Conservation (phyloP, 1,140 invertebrate species). For the Musca domestica region DNA sequence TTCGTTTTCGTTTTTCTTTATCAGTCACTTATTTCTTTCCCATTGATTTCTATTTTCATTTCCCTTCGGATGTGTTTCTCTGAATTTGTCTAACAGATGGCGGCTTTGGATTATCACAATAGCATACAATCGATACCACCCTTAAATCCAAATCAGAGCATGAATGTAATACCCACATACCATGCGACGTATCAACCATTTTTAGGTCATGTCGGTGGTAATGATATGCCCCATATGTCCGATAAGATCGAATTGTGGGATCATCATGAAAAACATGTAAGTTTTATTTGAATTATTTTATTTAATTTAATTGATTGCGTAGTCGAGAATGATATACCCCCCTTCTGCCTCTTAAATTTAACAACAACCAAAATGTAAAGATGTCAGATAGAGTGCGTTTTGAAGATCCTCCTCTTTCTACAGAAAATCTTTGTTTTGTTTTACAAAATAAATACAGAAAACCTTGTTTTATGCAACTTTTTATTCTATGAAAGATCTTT, state of each 20-base stretch:
- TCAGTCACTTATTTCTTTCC: background rate
- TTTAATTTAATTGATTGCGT: background rate
- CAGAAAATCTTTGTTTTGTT: too few species aligned
- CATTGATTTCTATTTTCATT: background rate
- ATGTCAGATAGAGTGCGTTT: slow-evolving; percentile 5
- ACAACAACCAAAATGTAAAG: background rate
- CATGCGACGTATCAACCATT: slow-evolving; percentile 42
- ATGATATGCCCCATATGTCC: slow-evolving; percentile 42
- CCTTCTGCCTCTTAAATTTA: background rate
- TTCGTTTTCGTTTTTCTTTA: background rate
- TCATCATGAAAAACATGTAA: slow-evolving; percentile 53
- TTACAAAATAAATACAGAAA: too few species aligned
- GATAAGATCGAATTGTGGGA: slow-evolving; percentile 52
- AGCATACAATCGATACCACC: slow-evolving; percentile 37
- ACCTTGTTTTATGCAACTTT: too few species aligned
- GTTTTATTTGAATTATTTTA: slow-evolving; percentile 26
- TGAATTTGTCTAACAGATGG: slow-evolving; percentile 38
- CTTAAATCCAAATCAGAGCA: slow-evolving; percentile 38
- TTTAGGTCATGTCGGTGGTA: slow-evolving; percentile 36
- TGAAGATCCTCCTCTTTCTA: too few species aligned
- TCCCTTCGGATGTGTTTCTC: too few species aligned
- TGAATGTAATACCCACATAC: slow-evolving; percentile 47
- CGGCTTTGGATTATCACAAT: slow-evolving; percentile 50
- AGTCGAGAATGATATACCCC: background rate
- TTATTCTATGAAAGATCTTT: too few species aligned